Base-by-base conservation (phyloP, 2,797 vertebrate species). In the Crax fasciolata region DNA sequence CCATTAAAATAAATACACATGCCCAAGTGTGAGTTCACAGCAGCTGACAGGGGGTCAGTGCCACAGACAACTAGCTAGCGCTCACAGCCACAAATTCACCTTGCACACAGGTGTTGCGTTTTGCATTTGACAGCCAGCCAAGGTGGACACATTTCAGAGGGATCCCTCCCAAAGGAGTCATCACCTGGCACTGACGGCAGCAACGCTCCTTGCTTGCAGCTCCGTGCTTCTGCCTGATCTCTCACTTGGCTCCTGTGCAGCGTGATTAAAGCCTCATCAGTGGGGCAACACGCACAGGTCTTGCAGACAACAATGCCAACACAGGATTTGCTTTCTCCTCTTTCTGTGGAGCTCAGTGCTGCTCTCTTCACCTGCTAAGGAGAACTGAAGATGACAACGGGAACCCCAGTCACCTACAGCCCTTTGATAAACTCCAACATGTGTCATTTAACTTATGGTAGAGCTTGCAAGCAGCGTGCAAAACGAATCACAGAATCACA, bases 51-150 rank as follows among this genome's bases (percentile, higher is more conserved):
- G 85, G n/a, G 27, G 35, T 51, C 51, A 68, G 54, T 57, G 77
- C 46, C 57, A 74, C 27, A 67, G 76, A 68, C 1, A 1, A 83
- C 46, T 46, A 74, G 44, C 74, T 38, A 86, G 78, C 68, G n/a
- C 38, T 65, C 49, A n/a, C 6, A 58, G 6, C 51, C 82, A 25
- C 2, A 1, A 62, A 71, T 85, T 85, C 65, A 44, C 68, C 89
- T 58, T 54, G 76, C 66, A 94, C 58, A 75, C 73, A 81, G 82
- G 93, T 93, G 87, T 95, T 96, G 83, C 84, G 85, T 94, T 92
- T 93, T 68, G 62, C 27, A 81, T 72, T 77, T 93, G 93, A 88
- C 66, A 84, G 73, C 20, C 79, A 70, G 87, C 85, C 91, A 94
- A 59, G 52, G 11, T 6, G 2, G 77, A 13, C 76, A 59, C 32